Evolutionary conservation across 2,113 vertebrate species (phyloP).

Genomic region (Fulmarus glacialis): DNA sequence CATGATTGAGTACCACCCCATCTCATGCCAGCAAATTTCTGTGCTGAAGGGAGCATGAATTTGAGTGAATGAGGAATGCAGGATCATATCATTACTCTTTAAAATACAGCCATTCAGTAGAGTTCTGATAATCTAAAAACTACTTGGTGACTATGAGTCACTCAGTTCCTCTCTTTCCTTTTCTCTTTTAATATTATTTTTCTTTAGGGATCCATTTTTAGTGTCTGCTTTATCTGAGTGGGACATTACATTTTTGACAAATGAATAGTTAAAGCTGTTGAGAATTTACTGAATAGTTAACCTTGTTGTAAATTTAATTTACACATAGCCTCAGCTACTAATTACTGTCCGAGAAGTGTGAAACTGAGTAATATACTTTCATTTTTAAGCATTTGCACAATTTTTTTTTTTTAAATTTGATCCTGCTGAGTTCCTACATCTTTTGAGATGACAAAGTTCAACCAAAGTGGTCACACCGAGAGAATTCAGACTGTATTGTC

Average conservation of each 20-base stretch:
- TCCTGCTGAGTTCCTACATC: not conserved
- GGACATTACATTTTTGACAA: not conserved
- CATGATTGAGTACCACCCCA: conserved; percentile 35
- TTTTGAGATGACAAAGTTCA: not conserved
- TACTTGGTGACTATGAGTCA: conserved; percentile 12
- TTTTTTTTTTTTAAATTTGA: not conserved
- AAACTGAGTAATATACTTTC: not conserved
- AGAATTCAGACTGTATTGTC: not conserved
- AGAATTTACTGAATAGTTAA: conserved; percentile 33
- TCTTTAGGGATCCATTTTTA: conserved; percentile 20
- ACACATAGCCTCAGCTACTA: conserved; percentile 7
- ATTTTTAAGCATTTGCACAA: not conserved
- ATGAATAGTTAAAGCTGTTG: not conserved
- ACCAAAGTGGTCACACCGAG: not conserved
- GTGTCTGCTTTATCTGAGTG: not conserved
- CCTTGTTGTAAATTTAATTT: conserved; percentile 48
- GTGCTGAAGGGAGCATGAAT: conserved; percentile 27
- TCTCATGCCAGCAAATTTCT: conserved; percentile 25
- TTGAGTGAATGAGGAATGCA: conserved; percentile 24
- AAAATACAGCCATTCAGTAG: not conserved
- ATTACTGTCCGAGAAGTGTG: conserved; percentile 5
- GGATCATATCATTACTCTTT: conserved; percentile 38
- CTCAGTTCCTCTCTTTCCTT: not conserved
- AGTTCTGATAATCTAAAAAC: not conserved
- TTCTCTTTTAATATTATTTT: not conserved